Percentiles rank a stretch among this genome's conserved stretches.
Conservation (phyloP, 2,797 vertebrate genomes). For the Taeniopygia guttata region DNA sequence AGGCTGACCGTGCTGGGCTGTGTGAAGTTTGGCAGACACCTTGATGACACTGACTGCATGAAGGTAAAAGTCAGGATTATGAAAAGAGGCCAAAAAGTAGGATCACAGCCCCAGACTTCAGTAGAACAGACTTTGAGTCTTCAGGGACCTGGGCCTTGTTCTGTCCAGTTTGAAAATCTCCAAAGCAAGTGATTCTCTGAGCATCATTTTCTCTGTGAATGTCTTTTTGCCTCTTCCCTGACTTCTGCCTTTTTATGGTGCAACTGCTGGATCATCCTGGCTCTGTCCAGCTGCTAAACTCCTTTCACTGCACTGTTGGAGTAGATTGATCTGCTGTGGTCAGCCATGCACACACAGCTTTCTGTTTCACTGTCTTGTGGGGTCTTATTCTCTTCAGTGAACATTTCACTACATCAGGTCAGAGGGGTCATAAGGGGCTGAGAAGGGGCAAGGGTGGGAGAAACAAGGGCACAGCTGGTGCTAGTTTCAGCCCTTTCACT, state of each 20-base stretch:
- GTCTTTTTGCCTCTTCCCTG: background rate
- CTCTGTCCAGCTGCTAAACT: background rate
- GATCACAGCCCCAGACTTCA: background rate
- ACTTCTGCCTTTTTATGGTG: background rate
- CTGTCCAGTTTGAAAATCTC: background rate
- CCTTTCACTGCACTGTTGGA: background rate
- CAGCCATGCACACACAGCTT: background rate
- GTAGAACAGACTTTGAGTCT: background rate
- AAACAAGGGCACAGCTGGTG: background rate
- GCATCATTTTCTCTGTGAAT: background rate
- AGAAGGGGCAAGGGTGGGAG: background rate
- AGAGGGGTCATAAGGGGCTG: background rate
- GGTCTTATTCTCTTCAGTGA: background rate
- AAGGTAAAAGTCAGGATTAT: background rate
- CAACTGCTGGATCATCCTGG: background rate
- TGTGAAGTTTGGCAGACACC: background rate
- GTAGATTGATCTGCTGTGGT: background rate
- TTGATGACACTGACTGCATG: background rate
- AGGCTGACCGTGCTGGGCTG: background rate
- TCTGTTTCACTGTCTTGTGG: background rate
- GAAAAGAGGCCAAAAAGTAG: background rate
- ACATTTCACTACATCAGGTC: background rate
- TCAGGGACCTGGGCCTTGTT: background rate
- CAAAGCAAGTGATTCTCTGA: background rate
- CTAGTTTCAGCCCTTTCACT: background rate